A percentile compares a stretch with the other conserved stretches of the same genome.
phyloP scores from a whole-genome alignment of 2,888 invertebrate genomes.

The Carpatolechia fugitivella region DNA sequence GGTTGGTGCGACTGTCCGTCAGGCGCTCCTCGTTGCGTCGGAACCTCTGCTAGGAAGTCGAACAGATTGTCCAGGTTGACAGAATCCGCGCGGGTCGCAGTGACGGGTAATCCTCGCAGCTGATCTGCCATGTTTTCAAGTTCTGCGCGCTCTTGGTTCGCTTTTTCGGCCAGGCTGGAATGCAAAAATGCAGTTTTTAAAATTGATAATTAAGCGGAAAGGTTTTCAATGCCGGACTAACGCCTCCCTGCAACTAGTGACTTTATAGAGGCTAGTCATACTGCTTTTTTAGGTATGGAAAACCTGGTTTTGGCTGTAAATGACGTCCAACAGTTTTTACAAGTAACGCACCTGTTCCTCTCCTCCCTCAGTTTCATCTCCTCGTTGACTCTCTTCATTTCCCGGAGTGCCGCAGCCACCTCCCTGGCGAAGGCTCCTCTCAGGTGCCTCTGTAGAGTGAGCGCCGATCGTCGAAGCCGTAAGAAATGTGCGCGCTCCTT shows the following conservation, averaged over 20 bases:
- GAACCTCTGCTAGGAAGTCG: slow-evolving; percentile 91
- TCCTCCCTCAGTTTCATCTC: slow-evolving; percentile 90
- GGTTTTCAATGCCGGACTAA: too few species aligned
- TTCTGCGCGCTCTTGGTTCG: slow-evolving; percentile 79
- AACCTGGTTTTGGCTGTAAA: not conserved
- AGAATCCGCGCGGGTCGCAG: slow-evolving; percentile 81
- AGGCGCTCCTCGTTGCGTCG: slow-evolving; percentile 66
- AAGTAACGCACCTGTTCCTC: slow-evolving; percentile 51
- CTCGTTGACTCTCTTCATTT: slow-evolving; percentile 92
- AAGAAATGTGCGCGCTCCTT: slow-evolving; percentile 89
- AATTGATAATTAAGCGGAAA: too few species aligned
- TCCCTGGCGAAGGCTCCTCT: slow-evolving; percentile 94
- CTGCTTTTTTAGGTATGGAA: too few species aligned
- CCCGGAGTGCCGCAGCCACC: slow-evolving; percentile 90
- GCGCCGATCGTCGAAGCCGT: slow-evolving; percentile 88
- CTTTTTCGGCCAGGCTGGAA: slow-evolving; percentile 82
- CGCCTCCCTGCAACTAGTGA: too few species aligned
- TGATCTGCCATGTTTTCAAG: slow-evolving; percentile 71
- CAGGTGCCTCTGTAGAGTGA: slow-evolving; percentile 91
- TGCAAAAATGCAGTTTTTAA: too few species aligned
- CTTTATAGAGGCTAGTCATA: too few species aligned
- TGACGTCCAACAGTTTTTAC: not conserved
- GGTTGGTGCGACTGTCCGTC: slow-evolving; percentile 79
- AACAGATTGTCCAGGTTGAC: slow-evolving; percentile 94
- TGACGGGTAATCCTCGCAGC: slow-evolving; percentile 56